A percentile compares a stretch with the other conserved stretches of the same genome.
Conservation (phyloP, 2,888 invertebrate species). For the Phaonia tiefii region DNA sequence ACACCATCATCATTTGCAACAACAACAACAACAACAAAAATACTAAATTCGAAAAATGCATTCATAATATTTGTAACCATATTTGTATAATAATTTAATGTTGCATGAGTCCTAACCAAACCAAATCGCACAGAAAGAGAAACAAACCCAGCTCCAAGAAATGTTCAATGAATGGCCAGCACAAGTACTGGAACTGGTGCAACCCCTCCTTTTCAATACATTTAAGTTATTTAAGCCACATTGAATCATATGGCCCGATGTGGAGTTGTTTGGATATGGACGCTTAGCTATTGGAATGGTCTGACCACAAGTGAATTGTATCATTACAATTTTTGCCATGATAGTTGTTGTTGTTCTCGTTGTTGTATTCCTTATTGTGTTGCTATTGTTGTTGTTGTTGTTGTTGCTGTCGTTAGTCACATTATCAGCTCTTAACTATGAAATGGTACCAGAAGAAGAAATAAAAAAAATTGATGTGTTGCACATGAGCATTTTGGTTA, state of each 20-base stretch:
- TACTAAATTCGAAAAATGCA: slow-evolving; percentile 55
- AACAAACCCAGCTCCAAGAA: slow-evolving; percentile 1
- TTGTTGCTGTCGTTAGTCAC: slow-evolving; percentile 47
- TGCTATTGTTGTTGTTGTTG: slow-evolving; percentile 37
- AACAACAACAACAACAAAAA: slow-evolving; percentile 28
- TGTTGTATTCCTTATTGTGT: slow-evolving; percentile 34
- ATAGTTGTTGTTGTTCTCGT: slow-evolving; percentile 40
- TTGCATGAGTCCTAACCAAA: slow-evolving; percentile 62
- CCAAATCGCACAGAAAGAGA: slow-evolving; percentile 20
- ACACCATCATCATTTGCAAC: slow-evolving; percentile 2
- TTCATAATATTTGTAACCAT: slow-evolving; percentile 67
- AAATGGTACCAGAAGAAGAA: background rate
- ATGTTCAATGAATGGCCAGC: slow-evolving; percentile 18
- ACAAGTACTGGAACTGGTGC: background rate
- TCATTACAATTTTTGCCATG: slow-evolving; percentile 38
- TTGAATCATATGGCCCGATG: slow-evolving; percentile 21
- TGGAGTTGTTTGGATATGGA: slow-evolving; percentile 3
- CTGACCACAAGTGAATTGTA: slow-evolving; percentile 36
- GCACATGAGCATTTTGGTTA: slow-evolving; percentile 65
- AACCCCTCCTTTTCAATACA: slow-evolving; percentile 24
- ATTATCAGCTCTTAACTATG: slow-evolving; percentile 57
- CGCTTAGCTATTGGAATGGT: background rate
- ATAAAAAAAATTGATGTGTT: slow-evolving; percentile 45
- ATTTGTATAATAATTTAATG: slow-evolving; percentile 67
- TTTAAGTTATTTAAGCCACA: slow-evolving; percentile 28